Base-by-base conservation (phyloP, 2,888 invertebrate genomes). In the Oxytorus armatus region DNA sequence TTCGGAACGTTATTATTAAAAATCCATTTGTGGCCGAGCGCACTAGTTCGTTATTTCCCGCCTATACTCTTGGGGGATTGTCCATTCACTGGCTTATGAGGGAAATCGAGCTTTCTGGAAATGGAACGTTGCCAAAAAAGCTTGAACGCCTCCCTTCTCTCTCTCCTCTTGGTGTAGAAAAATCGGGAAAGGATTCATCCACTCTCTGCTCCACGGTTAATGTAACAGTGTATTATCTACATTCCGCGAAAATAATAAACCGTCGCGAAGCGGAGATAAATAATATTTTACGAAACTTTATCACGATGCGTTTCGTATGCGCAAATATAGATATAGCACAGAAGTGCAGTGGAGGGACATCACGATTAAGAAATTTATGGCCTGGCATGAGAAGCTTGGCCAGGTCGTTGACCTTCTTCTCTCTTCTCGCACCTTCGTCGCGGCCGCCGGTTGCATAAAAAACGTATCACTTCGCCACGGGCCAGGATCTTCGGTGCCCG, bases 401-500 rank as follows among this genome's bases (percentile, higher is more conserved):
- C 33, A 65, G 77, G 49, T 57, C 74, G 36, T 57, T 77, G 77
- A 81, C 77, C 81, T n/a, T n/a, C n/a, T n/a, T n/a, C n/a, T 74
- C 51, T 65, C 59, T 61, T 49, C 80, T 68, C 63, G 69, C 74
- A 73, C 77, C 73, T 69, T 42, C 69, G 73, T 77, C 65, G 69
- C 57, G 51, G 44, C 36, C 8, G 10, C 36, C 65, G 51, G 74
- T 77, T 77, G 77, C 69, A 80, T 77, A 75, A 59, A 65, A 83
- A 83, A 83, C 79, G 83, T 84, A 83, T 83, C 81, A 82, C 83
- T 82, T 83, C 75, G 83, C 82, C 79, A 79, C 77, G 79, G 83
- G 78, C 79, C 78, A 77, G 65, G 81, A 84, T 84, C 83, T 83
- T 83, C 73, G 81, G 78, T 82, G 47, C 57, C 69, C 25, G 44